These are phyloP conservation scores for Typhlomys cinereus DNA, from an alignment of 2,113 vertebrate species.

Conservation along the genomic window DNA sequence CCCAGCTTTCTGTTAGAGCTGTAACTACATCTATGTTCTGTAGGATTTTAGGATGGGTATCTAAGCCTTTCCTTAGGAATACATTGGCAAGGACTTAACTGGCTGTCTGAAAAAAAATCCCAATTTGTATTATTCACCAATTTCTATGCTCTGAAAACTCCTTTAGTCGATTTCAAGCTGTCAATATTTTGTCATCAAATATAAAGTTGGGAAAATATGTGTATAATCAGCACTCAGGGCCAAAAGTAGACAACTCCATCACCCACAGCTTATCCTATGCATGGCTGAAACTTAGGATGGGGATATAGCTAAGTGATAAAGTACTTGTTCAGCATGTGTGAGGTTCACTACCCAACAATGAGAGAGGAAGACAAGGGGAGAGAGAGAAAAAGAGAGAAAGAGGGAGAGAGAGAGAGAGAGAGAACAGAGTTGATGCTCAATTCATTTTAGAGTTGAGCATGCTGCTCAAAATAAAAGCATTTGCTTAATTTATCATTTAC, in stretches of 20 bases:
- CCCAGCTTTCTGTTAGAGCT: neutral
- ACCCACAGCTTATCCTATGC: no score
- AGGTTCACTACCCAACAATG: neutral
- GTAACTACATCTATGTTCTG: neutral
- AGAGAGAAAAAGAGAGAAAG: neutral
- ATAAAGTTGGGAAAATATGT: neutral
- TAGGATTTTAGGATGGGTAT: neutral
- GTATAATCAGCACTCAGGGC: neutral
- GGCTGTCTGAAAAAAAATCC: neutral
- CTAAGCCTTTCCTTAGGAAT: neutral
- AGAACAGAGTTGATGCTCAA: neutral
- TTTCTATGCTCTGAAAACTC: constrained; percentile 23
- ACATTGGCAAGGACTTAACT: neutral
- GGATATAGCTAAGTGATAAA: no score
- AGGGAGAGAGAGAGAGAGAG: neutral
- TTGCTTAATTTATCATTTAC: neutral
- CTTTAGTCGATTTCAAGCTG: neutral
- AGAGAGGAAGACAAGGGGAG: neutral
- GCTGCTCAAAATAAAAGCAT: neutral
- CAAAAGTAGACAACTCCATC: no score
- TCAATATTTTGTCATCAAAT: neutral
- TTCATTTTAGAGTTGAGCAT: neutral
- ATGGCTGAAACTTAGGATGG: neutral
- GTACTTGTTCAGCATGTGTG: no score
- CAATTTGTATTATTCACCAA: neutral